Evolutionary conservation across 2,113 vertebrate species (phyloP).

Genomic region (Sardina pilchardus): DNA sequence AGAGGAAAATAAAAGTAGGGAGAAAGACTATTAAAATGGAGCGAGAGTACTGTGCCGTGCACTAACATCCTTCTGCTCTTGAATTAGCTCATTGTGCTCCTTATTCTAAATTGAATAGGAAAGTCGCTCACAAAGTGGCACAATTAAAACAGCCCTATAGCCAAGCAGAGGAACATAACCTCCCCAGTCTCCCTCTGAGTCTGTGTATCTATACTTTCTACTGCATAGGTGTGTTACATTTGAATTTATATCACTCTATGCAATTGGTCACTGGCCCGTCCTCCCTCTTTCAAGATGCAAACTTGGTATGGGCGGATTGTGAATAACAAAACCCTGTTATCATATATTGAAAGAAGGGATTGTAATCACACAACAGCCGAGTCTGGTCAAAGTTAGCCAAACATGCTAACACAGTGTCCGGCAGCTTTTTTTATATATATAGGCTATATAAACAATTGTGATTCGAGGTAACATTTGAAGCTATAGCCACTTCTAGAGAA

Average conservation of each 20-base stretch:
- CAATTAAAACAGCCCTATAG: conserved; percentile 66
- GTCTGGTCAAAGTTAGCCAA: not conserved
- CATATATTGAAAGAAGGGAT: not conserved
- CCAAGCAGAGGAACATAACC: conserved; percentile 41
- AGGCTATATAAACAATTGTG: not conserved
- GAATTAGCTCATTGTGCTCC: conserved; percentile 60
- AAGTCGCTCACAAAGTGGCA: conserved; percentile 58
- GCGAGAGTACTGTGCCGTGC: conserved; percentile 58
- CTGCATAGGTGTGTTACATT: not conserved
- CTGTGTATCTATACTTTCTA: not conserved
- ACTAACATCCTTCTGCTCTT: conserved; percentile 53
- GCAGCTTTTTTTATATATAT: not conserved
- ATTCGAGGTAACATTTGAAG: not conserved
- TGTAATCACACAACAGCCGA: not conserved
- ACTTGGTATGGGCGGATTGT: not conserved
- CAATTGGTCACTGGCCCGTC: not conserved
- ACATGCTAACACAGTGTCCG: not conserved
- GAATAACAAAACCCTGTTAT: not conserved
- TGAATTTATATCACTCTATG: not conserved
- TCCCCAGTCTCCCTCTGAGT: not conserved
- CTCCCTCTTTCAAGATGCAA: not conserved
- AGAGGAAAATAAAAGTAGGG: conserved; percentile 74
- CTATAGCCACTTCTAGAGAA: not conserved
- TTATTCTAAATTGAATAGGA: conserved; percentile 60
- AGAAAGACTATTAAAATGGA: conserved; percentile 65